These are phyloP conservation scores for Notolepis coatsorum DNA, from an alignment of 2,797 vertebrate genomes.

Conservation along the genomic window DNA sequence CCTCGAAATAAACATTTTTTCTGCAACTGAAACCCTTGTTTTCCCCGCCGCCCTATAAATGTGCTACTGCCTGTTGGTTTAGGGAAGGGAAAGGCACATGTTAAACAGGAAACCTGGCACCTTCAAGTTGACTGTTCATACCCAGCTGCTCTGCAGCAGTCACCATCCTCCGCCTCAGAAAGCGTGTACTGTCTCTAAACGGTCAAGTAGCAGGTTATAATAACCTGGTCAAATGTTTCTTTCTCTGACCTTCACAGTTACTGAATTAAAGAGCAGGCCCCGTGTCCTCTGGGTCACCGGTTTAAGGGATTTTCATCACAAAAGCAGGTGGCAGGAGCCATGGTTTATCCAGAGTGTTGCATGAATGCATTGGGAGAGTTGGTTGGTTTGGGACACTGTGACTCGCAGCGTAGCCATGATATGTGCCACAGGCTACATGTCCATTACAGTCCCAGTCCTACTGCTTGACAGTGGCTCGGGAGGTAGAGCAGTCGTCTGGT, in stretches of 20 bases:
- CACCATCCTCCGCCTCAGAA: no score
- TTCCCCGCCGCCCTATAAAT: constrained; percentile 18
- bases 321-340: constrained; percentile 84
- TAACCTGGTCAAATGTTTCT: neutral
- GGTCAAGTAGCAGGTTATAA: neutral
- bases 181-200: neutral
- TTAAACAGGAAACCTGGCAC: neutral
- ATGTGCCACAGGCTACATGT: no score
- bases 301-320: constrained; percentile 67
- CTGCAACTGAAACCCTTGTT: neutral
- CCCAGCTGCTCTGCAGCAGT: neutral
- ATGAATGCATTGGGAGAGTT: constrained; percentile 1
- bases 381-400: constrained; percentile 19
- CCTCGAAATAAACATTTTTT: constrained; percentile 45
- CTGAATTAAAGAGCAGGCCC: neutral
- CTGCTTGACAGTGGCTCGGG: no score
- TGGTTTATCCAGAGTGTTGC: constrained; percentile 85
- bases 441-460: no score
- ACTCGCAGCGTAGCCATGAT: no score
- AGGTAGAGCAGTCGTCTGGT: no score
- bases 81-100: neutral
- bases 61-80: no score
- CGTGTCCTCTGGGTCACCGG: constrained; percentile 72
- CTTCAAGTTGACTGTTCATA: neutral
- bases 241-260: neutral